Percentiles rank a stretch among this genome's conserved stretches.
phyloP scores from a whole-genome alignment of 2,888 invertebrate genomes.

The Tetragonula carbonaria region DNA sequence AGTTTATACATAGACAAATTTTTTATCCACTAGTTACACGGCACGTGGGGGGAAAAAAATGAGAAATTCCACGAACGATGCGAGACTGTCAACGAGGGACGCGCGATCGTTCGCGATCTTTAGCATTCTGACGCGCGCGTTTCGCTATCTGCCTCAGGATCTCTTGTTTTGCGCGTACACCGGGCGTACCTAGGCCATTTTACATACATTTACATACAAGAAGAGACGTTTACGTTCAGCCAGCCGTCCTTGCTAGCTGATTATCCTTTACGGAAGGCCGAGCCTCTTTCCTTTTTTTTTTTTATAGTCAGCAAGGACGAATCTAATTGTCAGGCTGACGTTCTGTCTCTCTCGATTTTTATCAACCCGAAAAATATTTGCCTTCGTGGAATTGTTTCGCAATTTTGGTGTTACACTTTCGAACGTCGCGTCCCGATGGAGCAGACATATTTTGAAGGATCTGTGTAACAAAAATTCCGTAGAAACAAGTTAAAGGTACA shows the following conservation, averaged over 20 bases:
- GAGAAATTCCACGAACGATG: constrained; percentile 2
- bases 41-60: not conserved
- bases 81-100: constrained; percentile 11
- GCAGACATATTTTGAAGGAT: too few relatives aligned
- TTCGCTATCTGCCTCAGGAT: constrained; percentile 23
- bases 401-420: too few relatives aligned
- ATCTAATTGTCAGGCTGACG: constrained; percentile 27
- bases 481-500: too few relatives aligned
- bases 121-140: constrained; percentile 23
- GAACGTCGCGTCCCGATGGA: too few relatives aligned
- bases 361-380: not conserved
- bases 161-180: constrained; percentile 15
- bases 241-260: constrained; percentile 57
- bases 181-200: constrained; percentile 23
- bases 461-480: too few relatives aligned
- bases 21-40: not conserved
- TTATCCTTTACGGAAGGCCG: constrained; percentile 64
- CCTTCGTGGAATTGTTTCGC: too few relatives aligned
- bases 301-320: constrained; percentile 3
- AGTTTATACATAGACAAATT: not conserved
- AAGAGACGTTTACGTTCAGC: constrained; percentile 22
- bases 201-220: constrained; percentile 50
- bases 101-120: constrained; percentile 22
- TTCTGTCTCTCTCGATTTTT: not conserved
- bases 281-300: constrained; percentile 8